Base-by-base conservation (phyloP, 2,113 vertebrate genomes). In the Chlamydotis undulata region DNA sequence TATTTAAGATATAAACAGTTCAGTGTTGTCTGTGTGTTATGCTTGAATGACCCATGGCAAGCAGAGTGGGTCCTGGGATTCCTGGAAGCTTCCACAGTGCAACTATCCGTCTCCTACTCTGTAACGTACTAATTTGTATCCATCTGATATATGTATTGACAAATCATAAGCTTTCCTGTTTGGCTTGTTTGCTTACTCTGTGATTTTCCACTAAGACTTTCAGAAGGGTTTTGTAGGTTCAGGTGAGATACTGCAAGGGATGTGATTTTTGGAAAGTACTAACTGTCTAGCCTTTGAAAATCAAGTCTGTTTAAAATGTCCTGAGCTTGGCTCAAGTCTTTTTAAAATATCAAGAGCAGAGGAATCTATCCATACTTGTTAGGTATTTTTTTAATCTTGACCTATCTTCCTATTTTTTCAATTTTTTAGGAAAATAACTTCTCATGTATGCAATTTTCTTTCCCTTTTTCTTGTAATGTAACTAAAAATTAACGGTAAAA, bases 401-500 rank as follows among this genome's bases (percentile, higher is more conserved):
- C 47, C 26, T 82, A 19, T 55, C 31, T 76, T 69, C 49, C 5
- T 65, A 4, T 4, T 45, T 89, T 89, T 93, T 59, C 26, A 13
- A 4, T 12, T 79, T 63, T 73, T 70, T 37, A 31, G 37, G 52
- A 88, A 90, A 90, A 88, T 50, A 57, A 31, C 18, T 82, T 83
- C 61, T 59, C 65, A 50, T 45, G 5, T 53, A 70, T 63, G 41
- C 82, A 76, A 80, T 88, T 60, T 49, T 43, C 73, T 91, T 93
- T 52, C 45, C 26, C 7, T 29, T 65, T 65, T 83, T 84, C 23
- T 93, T 93, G 37, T 68, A 83, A 87, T 93, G 67, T n/a, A 90
- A 39, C 25, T 92, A 47, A 64, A 95, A 94, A 79, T 89, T 77
- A 91, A 83, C 57, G 37, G 49, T 77, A 80, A 92, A 92, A 97